Base-by-base conservation (phyloP, 1,140 invertebrate genomes). In the Goniozus legneri region DNA sequence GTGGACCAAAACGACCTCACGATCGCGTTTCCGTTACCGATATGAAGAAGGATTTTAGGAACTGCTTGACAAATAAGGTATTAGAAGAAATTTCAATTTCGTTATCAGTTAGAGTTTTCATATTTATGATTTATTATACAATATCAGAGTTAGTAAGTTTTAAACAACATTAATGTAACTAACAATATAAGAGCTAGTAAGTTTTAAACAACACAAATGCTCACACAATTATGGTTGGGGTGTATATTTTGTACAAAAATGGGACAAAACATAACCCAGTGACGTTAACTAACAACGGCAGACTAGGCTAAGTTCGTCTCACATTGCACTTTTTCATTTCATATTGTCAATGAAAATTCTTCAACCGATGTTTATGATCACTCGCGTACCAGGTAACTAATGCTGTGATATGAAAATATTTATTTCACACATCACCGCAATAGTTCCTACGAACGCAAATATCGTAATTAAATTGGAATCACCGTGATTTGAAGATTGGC, bases 1-100 rank as follows among this genome's bases (percentile, higher is more conserved):
- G 92, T 57, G 97, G 97, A 7, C 96, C 97, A 0, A 98, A 99
- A 71, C 77, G 96, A 53, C 96, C 96, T 0, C 96, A 99, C 59
- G 97, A 99, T 77, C 80, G 92, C 38, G 93, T 99, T 2, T 82
- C 92, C 0, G 91, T 98, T 0, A 74, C 82, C 0, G 84, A 89
- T 22, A 96, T 98, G 90, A 93, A 95, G 63, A 65, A 77, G 20
- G 95, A 98, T 73, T 99, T 98, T 72, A 71, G 79, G 7, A 75
- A 80, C 0, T 98, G 94, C 61, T 81, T 99, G 0, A 83, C 81
- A n/a, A 95, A 86, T 65, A 96, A 95, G 81, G 89, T 94, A 79
- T n/a, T n/a, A n/a, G n/a, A n/a, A n/a, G n/a, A n/a, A n/a, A n/a
- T n/a, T n/a, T n/a, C n/a, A n/a, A n/a, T n/a, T n/a, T n/a, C n/a